Conservation (phyloP, 2,113 vertebrate genomes). For the Raja brachyura region DNA sequence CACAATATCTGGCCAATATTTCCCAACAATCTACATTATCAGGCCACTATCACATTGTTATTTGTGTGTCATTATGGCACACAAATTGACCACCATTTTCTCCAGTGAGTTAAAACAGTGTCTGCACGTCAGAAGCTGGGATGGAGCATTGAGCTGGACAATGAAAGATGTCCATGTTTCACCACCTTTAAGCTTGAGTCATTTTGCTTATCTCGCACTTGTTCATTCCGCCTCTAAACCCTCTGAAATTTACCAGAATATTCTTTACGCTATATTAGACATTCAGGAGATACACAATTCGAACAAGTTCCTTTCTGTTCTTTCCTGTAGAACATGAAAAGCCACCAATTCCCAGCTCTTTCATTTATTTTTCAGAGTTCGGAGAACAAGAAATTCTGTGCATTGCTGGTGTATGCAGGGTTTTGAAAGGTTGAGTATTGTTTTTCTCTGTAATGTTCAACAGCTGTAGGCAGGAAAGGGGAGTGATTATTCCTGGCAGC, state of each 20-base stretch:
- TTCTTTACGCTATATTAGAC: background rate
- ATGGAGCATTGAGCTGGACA: no score
- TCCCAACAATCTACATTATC: no score
- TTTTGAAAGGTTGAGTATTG: background rate
- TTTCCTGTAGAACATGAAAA: background rate
- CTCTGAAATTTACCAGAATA: background rate
- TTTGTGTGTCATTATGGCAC: no score
- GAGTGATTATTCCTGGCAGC: background rate
- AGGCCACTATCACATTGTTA: no score
- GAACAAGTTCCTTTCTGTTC: background rate
- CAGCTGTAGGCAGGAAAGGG: slow-evolving; percentile 21
- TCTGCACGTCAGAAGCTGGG: no score
- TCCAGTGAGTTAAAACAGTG: no score
- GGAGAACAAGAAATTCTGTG: background rate
- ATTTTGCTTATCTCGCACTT: background rate
- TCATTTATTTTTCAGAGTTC: background rate
- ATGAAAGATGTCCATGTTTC: no score
- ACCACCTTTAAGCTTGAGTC: no score
- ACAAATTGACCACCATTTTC: no score
- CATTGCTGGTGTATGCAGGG: background rate
- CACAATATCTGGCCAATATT: no score
- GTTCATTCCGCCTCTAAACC: background rate
- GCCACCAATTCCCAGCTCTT: background rate
- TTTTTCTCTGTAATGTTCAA: background rate
- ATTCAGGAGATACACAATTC: background rate